Base-by-base conservation (phyloP, 1,140 invertebrate genomes). In the Heliothis subflexa region DNA sequence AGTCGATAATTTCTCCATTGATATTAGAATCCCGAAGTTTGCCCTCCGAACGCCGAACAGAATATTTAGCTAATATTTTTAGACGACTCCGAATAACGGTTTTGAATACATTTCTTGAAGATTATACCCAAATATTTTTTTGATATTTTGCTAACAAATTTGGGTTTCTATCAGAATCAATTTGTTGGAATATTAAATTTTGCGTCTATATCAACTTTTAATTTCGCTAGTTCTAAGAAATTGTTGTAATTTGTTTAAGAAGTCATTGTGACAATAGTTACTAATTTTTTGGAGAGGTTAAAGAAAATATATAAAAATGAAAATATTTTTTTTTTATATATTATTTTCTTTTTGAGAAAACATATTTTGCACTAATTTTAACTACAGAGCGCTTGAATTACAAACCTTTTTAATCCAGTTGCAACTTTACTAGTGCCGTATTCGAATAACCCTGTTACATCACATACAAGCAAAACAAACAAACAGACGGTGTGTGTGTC, bases 1-100 rank as follows among this genome's bases (percentile, higher is more conserved):
- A 49, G 57, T 62, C 59, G 77, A 84, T 85, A 85, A 89, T 87
- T 84, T 84, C 82, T 74, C 81, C 83, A 88, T 85, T 87, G 82
- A 85, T 86, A 84, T 85, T 82, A 66, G 71, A 68, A 78, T 70
- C 33, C 64, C 21, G 54, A 78, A 78, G 33, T 59, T 78, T 33
- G n/a, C 62, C 16, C 14, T 59, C 40, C n/a, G 40, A 73, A 13
- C 4, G 33, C 21, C 59, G 59, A 10, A 12, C 28, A 16, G 40
- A 62, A 62, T 49, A 62, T 75, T 75, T 62, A 61, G 33, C 72
- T 62, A 74, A 74, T 49, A 74, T 74, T 74, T 72, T 74, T 62
- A 62, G 52, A 50, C 57, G 73, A 52, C 28, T 64, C n/a, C 18
- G 50, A 75, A 75, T 50, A 75, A 50, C 12, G 28, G 7, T 61